Base-by-base conservation (phyloP, 2,113 vertebrate genomes). In the Malurus elegans region DNA sequence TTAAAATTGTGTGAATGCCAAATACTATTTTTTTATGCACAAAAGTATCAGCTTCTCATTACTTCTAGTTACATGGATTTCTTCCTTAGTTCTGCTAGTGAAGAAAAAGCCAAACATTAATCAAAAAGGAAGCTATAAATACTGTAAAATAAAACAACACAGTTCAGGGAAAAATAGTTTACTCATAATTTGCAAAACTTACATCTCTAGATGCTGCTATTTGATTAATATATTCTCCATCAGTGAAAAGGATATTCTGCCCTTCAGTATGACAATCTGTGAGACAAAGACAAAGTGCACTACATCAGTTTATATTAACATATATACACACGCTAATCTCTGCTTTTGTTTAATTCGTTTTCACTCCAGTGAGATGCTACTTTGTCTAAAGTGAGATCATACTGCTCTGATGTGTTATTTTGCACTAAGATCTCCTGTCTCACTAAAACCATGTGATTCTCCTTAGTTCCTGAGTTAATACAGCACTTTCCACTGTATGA, bases 151-250 rank as follows among this genome's bases (percentile, higher is more conserved):
- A 38, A 40, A 91, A n/a, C 15, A 65, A 56, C 13, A 42, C 8
- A 31, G 12, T 10, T 65, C 9, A 40, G 19, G 74, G 26, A 88
- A 87, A 75, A 94, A 29, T 2, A 18, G 53, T 47, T 32, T 54
- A 85, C 7, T 64, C 10, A 76, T 72, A 16, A 79, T 47, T 90
- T 20, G 34, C 14, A 75, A 71, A 65, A 98, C 98, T 98, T 98
- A 99, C 99, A 96, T 99, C 99, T 99, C 98, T 99, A 96, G 98
- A 99, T 93, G 99, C 99, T 96, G 99, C 99, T 73, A 99, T 99
- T 97, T 99, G 99, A 97, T 99, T 99, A 97, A 99, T 98, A 96
- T 98, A 99, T 94, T 99, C 99, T 96, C 99, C 99, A 96, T 99
- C 99, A 74, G 99, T 99, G 94, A 99, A 99, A 92, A 99, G 98